These are phyloP conservation scores for human DNA, from an alignment of 2,113 vertebrate genomes.

Conservation along the genomic window GRCh38 chr18:72757501-72758000, in stretches of 20 bases:
- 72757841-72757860: neutral
- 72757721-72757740: slow-evolving; percentile 6
- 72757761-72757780: slow-evolving; percentile 20
- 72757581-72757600: neutral
- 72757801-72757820: neutral
- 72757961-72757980: neutral
- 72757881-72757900: neutral
- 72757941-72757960: neutral
- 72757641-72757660: neutral
- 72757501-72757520: neutral
- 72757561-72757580: neutral
- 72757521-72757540: neutral
- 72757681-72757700: neutral
- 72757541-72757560: neutral
- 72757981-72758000: neutral
- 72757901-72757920: neutral
- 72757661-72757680: neutral
- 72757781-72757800: neutral
- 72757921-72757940: neutral
- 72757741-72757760: neutral
- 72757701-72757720: slow-evolving; percentile 11
- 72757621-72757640: neutral
- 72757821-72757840: slow-evolving; percentile 44
- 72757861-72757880: neutral
- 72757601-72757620: neutral